These are phyloP conservation scores for Platorchestia sp. DNA, from an alignment of 1,140 invertebrate genomes.

Conservation along the genomic window DNA sequence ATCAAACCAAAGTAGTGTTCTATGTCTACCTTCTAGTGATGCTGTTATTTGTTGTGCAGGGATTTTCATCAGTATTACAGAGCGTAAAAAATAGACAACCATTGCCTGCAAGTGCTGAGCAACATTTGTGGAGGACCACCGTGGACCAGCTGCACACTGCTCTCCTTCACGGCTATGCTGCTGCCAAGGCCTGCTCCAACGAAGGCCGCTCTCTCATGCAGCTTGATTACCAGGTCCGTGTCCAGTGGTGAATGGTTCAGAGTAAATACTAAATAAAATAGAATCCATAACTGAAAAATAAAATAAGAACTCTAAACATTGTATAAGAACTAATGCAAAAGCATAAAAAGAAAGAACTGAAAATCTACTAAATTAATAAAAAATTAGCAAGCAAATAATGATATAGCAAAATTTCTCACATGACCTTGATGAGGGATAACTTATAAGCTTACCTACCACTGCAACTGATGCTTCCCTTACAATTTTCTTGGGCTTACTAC, in stretches of 20 bases:
- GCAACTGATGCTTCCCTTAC: no score
- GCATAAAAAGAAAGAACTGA: no score
- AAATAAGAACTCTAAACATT: background rate
- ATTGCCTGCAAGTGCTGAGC: conserved; percentile 79
- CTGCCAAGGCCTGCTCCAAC: conserved; percentile 94
- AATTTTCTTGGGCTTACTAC: no score
- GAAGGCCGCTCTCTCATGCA: conserved; percentile 97
- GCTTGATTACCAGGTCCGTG: conserved; percentile 83
- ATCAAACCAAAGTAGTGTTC: no score
- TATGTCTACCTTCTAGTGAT: no score
- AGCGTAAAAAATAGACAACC: conserved; percentile 69
- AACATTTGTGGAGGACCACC: conserved; percentile 88
- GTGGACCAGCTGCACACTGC: conserved; percentile 86
- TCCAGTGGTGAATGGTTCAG: background rate
- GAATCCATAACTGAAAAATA: no score
- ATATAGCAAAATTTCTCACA: no score
- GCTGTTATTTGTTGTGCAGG: background rate
- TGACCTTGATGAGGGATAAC: no score
- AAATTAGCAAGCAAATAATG: no score
- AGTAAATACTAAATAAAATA: no score
- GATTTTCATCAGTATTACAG: conserved; percentile 25
- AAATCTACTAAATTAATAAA: no score
- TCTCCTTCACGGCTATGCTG: conserved; percentile 94
- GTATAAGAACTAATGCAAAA: background rate
- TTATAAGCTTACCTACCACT: no score